A percentile compares a stretch with the other conserved stretches of the same genome.
Evolutionary conservation across 2,888 invertebrate species (phyloP).

Genomic region (Acrocera orbiculus): DNA sequence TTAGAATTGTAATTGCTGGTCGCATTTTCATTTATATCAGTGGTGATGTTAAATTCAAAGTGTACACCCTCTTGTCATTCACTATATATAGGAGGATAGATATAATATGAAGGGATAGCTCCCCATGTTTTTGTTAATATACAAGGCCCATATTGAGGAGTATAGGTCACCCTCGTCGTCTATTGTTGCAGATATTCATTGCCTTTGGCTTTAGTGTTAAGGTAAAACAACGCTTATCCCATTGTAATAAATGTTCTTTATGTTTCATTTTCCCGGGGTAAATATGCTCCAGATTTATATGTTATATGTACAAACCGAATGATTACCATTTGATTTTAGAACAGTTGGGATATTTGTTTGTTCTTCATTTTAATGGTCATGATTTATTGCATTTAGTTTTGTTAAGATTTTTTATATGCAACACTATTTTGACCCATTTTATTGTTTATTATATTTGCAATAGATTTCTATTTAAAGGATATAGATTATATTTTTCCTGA

Average conservation of each 20-base stretch:
- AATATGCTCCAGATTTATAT: constrained; percentile 11
- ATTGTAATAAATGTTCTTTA: constrained; percentile 7
- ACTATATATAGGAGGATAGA: neutral
- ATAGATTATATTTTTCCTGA: too few relatives aligned
- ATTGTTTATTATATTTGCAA: too few relatives aligned
- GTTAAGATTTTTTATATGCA: too few relatives aligned
- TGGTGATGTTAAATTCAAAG: neutral
- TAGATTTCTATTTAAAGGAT: too few relatives aligned
- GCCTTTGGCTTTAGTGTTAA: constrained; percentile 1
- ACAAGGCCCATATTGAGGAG: too few relatives aligned
- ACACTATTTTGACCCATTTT: too few relatives aligned
- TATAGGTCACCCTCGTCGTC: neutral
- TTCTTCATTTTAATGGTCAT: constrained; percentile 3
- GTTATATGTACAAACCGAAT: constrained; percentile 8
- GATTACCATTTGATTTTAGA: constrained; percentile 12
- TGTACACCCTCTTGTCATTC: constrained; percentile 3
- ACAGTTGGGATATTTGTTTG: constrained; percentile 11
- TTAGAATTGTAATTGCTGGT: constrained; percentile 11
- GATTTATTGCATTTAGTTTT: too few relatives aligned
- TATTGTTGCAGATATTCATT: neutral
- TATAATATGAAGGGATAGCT: neutral
- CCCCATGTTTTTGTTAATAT: constrained; percentile 2
- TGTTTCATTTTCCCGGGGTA: constrained; percentile 2
- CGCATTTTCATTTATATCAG: constrained; percentile 1
- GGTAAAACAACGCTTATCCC: constrained; percentile 9